These are phyloP conservation scores for Yoshiicerus persimilis DNA, from an alignment of 1,140 invertebrate genomes.

Conservation along the genomic window DNA sequence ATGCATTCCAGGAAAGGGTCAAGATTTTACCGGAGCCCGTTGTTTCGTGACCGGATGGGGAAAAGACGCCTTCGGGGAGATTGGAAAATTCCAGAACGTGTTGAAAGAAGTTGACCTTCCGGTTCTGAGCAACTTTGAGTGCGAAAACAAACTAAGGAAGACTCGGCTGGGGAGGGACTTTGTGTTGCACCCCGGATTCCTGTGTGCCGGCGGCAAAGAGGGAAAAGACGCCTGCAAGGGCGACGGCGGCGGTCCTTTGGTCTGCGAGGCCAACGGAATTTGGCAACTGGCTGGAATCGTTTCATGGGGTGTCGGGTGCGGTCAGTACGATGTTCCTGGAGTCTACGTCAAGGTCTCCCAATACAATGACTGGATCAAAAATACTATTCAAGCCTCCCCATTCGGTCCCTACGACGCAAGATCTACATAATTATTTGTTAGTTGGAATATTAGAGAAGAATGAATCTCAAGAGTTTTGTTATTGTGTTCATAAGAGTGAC, in stretches of 20 bases:
- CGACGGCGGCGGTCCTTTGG: conserved; percentile 87
- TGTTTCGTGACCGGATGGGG: conserved; percentile 95
- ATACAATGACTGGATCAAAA: conserved; percentile 80
- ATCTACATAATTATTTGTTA: too few relatives aligned
- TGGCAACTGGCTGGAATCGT: conserved; percentile 86
- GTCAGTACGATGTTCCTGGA: conserved; percentile 82
- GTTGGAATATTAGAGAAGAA: too few relatives aligned
- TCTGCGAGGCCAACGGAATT: conserved; percentile 79
- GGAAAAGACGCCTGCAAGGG: conserved; percentile 55
- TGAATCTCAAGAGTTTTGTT: too few relatives aligned
- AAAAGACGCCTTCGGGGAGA: conserved; percentile 87
- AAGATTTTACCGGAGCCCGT: conserved; percentile 74
- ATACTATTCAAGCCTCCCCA: not conserved
- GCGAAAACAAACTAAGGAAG: conserved; percentile 75
- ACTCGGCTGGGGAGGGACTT: conserved; percentile 82
- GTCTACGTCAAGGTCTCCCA: conserved; percentile 84
- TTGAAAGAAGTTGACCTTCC: conserved; percentile 86
- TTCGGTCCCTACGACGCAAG: not conserved
- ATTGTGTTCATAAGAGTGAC: too few relatives aligned
- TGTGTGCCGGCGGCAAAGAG: conserved; percentile 80
- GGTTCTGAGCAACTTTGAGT: conserved; percentile 72
- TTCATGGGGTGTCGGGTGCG: conserved; percentile 83
- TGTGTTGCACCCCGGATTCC: conserved; percentile 79
- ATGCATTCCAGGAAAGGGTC: conserved; percentile 77
- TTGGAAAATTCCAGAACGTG: conserved; percentile 86